Conservation (phyloP, 2,797 vertebrate genomes). For the Tympanoctomys barrerae region DNA sequence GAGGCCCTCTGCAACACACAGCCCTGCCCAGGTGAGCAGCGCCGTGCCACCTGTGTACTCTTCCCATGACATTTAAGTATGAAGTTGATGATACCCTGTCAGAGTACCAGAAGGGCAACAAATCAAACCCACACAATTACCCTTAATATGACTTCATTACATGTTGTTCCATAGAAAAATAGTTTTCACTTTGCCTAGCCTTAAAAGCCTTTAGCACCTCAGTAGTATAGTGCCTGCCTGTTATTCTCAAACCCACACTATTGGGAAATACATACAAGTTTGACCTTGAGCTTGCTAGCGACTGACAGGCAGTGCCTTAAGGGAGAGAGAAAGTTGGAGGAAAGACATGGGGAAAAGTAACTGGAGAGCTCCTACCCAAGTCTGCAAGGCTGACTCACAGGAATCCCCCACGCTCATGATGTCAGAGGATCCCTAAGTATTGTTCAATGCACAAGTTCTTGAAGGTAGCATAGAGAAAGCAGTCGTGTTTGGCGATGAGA, state of each 20-base stretch:
- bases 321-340: background rate
- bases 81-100: accelerated
- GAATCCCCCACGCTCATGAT: accelerated
- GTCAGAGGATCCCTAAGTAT: too few species aligned
- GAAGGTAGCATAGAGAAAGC: too few species aligned
- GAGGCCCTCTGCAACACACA: conserved; percentile 98
- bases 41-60: accelerated
- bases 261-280: background rate
- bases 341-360: background rate
- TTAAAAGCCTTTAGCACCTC: background rate
- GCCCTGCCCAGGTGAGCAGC: conserved; percentile 92
- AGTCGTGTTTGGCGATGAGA: background rate
- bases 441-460: background rate
- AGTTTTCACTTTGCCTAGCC: accelerated
- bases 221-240: too few species aligned
- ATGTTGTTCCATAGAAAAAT: accelerated
- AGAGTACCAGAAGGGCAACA: background rate
- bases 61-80: background rate
- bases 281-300: background rate
- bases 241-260: background rate
- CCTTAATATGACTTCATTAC: background rate
- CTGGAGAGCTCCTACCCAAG: accelerated
- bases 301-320: background rate
- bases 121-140: accelerated
- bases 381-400: too few species aligned